These are phyloP conservation scores for Triops cancriformis DNA, from an alignment of 1,140 invertebrate genomes.

Conservation along the genomic window DNA sequence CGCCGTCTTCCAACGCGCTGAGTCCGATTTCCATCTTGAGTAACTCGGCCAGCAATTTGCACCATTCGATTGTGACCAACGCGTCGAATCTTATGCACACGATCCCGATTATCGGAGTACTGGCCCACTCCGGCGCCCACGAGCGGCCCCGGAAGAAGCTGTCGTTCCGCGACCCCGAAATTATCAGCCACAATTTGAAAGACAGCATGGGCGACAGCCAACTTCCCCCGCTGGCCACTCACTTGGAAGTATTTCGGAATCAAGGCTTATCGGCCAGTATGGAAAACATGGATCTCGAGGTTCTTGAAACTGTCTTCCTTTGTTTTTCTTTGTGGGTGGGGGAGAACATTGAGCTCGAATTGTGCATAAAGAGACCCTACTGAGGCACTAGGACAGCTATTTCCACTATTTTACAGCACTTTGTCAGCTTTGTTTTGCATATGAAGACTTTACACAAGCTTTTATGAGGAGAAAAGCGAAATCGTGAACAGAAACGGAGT, in stretches of 20 bases:
- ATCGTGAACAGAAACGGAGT: too few species aligned
- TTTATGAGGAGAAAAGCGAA: too few species aligned
- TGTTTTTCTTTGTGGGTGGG: not conserved
- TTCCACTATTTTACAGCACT: too few species aligned
- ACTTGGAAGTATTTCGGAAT: conserved; percentile 18
- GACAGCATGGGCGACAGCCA: conserved; percentile 31
- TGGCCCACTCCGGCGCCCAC: conserved; percentile 30
- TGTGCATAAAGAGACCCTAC: too few species aligned
- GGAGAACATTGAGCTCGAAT: too few species aligned
- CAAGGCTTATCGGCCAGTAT: conserved; percentile 25
- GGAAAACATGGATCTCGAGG: conserved; percentile 26
- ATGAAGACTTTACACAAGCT: too few species aligned
- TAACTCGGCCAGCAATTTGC: conserved; percentile 14
- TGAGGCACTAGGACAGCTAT: too few species aligned
- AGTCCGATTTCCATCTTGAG: conserved; percentile 20
- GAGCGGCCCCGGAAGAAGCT: conserved; percentile 71
- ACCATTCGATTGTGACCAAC: not conserved
- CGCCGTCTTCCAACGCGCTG: not conserved
- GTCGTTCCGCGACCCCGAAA: conserved; percentile 73
- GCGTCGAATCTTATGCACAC: not conserved
- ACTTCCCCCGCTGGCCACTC: conserved; percentile 7
- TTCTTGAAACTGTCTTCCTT: not conserved
- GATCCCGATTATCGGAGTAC: not conserved
- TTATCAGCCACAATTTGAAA: conserved; percentile 41
- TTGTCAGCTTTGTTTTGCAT: too few species aligned